Percentiles rank a stretch among this genome's conserved stretches.
These are phyloP conservation scores for Spheniscus mendiculus DNA, from an alignment of 2,113 vertebrate species.

Conservation along the genomic window DNA sequence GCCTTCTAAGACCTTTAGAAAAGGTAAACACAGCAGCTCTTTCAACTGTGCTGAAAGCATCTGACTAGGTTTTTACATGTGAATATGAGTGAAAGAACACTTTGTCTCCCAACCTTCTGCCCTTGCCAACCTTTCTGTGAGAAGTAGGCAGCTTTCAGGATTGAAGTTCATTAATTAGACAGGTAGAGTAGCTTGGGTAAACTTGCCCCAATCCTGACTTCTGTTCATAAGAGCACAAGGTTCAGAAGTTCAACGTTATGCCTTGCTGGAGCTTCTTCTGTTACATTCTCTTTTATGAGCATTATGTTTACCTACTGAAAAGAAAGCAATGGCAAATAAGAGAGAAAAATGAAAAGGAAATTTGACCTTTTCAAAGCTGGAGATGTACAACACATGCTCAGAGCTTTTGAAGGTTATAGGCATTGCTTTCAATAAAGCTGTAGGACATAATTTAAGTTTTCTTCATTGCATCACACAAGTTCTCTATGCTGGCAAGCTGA, in stretches of 20 bases:
- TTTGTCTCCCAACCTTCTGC: background rate
- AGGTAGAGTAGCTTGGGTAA: background rate
- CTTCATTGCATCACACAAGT: background rate
- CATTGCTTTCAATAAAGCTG: constrained; percentile 9
- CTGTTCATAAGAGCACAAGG: background rate
- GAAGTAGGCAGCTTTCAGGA: background rate
- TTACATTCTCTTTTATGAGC: background rate
- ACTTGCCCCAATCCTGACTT: background rate
- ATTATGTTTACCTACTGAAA: background rate
- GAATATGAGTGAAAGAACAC: background rate
- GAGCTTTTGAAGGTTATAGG: background rate
- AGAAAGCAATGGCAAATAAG: background rate
- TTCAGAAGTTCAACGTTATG: background rate
- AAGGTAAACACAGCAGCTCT: background rate
- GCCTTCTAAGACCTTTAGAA: background rate
- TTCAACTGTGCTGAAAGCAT: background rate
- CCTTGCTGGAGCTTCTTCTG: background rate
- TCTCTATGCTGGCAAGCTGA: background rate
- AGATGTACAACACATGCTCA: background rate
- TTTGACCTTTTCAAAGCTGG: constrained; percentile 16
- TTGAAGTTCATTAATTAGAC: background rate
- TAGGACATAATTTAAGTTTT: background rate
- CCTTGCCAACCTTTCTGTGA: background rate
- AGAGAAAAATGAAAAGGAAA: background rate
- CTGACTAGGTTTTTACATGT: background rate